These are phyloP conservation scores for Pelodiscus sinensis DNA, from an alignment of 2,113 vertebrate genomes.

Conservation along the genomic window DNA sequence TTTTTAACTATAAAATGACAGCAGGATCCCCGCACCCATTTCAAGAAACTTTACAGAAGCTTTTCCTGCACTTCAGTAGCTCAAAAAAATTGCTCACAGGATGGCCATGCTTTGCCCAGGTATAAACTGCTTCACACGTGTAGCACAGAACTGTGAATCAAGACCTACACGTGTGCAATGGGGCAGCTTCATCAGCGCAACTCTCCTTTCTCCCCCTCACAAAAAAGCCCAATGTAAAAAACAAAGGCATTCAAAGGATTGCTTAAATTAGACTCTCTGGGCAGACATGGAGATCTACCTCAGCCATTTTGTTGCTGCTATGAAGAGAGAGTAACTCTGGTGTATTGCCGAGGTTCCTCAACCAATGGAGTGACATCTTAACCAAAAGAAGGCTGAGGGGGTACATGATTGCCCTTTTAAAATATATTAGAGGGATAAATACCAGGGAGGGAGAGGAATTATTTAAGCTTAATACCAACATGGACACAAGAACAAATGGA, in stretches of 20 bases:
- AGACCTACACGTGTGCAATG: background rate
- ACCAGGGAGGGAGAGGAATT: too few relatives aligned
- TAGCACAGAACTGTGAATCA: background rate
- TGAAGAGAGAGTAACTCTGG: background rate
- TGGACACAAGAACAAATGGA: too few relatives aligned
- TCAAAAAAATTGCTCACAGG: background rate
- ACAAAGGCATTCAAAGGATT: background rate
- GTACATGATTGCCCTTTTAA: too few relatives aligned
- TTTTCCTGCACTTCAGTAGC: background rate
- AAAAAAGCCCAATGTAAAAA: background rate
- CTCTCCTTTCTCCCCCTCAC: background rate
- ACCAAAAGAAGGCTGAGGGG: too few relatives aligned
- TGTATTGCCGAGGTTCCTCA: fast-evolving
- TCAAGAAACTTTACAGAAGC: background rate
- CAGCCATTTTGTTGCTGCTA: background rate
- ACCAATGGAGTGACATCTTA: fast-evolving
- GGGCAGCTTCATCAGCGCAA: background rate
- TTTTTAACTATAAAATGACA: background rate
- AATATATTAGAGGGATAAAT: too few relatives aligned
- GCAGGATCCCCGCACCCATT: background rate
- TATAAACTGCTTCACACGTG: background rate
- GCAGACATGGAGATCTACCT: background rate
- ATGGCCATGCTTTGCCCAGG: fast-evolving
- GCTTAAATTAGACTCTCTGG: background rate
- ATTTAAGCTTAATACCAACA: too few relatives aligned